Conservation (phyloP, 2,113 vertebrate species). For the Bungarus multicinctus region DNA sequence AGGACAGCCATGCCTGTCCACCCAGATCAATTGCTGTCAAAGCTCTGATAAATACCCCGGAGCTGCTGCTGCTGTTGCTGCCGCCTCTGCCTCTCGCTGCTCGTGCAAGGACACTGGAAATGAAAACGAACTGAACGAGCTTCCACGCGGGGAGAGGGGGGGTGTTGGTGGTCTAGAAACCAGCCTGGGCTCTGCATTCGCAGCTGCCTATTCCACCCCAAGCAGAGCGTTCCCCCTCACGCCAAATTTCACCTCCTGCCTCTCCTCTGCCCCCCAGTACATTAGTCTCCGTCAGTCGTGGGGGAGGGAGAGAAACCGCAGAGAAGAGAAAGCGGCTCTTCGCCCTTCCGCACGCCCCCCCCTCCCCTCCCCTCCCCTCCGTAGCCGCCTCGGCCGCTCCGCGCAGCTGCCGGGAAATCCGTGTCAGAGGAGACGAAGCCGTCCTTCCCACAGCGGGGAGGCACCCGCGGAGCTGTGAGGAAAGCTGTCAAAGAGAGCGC, state of each 20-base stretch:
- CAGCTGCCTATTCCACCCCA: no score
- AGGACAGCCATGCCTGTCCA: background rate
- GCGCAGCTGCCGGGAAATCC: conserved; percentile 20
- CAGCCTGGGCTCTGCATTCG: background rate
- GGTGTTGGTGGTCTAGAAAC: background rate
- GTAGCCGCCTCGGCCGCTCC: background rate
- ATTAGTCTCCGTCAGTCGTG: background rate
- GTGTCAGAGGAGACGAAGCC: background rate
- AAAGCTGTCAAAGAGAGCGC: background rate
- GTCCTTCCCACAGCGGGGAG: background rate
- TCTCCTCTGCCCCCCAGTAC: background rate
- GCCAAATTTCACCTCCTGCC: background rate
- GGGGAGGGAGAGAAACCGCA: background rate
- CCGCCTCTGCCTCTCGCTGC: background rate
- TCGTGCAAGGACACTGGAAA: background rate
- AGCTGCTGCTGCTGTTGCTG: no score
- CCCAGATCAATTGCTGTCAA: background rate
- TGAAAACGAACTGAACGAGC: background rate
- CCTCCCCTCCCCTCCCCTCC: rapidly evolving
- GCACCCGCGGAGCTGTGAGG: conserved; percentile 9
- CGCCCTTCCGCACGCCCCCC: rapidly evolving
- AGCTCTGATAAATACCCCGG: background rate
- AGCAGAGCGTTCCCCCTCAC: background rate
- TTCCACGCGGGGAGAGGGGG: background rate
- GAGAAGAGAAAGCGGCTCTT: background rate